Base-by-base conservation (phyloP, 2,113 vertebrate species). In the Laterallus jamaicensis region DNA sequence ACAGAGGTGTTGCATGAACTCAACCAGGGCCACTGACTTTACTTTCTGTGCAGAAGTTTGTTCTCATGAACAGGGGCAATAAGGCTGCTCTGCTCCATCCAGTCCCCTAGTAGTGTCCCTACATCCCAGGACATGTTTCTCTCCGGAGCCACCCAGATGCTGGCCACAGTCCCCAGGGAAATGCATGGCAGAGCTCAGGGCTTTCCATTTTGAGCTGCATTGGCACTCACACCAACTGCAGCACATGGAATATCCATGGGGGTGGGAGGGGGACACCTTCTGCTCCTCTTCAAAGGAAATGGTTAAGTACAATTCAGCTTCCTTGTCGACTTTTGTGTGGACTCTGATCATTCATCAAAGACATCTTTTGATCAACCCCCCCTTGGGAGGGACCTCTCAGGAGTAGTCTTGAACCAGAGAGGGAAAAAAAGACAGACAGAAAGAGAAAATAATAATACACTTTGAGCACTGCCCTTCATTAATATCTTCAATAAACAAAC, bases 401-500 rank as follows among this genome's bases (percentile, higher is more conserved):
- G 56, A 81, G 78, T 54, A 82, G 90, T 69, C 40, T 74, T 75
- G 79, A 95, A 74, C 63, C 75, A 75, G 31, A n/a, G 58, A 90
- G 84, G 75, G 66, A 92, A 24, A 9, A 9, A 92, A 96, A 94
- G 93, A 81, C 77, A 96, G 96, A 80, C 31, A 66, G 71, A 93
- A 95, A 22, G 82, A 85, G 87, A 82, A 89, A 96, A 89, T 88
- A 88, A 64, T 90, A 78, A 87, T 17, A 32, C 15, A n/a, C 56
- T 85, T 82, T 62, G 92, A 92, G 83, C 56, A 24, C 15, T 87
- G 85, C 62, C 91, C 92, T 94, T 94, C 91, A 68, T 97, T 97
- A 97, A 94, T 96, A 96, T 91, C 96, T 93, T 94, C 95, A 96
- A 93, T 89, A 97, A 97, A 96, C 96, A 97, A 97, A 92, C 70